Percentiles rank a stretch among this genome's conserved stretches.
These are phyloP conservation scores for Scaptomyza flava DNA, from an alignment of 2,888 invertebrate species.

Conservation along the genomic window DNA sequence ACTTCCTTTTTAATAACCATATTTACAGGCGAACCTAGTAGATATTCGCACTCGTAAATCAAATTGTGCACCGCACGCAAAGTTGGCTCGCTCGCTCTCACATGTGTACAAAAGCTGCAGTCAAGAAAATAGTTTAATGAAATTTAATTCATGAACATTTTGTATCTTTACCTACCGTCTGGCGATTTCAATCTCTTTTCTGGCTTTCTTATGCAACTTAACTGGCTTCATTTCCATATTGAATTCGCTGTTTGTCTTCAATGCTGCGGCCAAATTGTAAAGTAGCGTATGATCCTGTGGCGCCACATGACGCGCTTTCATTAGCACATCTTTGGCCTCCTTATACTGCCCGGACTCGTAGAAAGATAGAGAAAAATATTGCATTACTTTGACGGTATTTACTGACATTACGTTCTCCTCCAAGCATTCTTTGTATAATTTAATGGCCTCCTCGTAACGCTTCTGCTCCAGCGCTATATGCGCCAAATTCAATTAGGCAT, in stretches of 20 bases:
- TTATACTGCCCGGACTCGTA: background rate
- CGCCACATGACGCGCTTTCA: constrained; percentile 28
- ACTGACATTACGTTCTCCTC: background rate
- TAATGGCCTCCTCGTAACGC: constrained; percentile 33
- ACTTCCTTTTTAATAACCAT: no score
- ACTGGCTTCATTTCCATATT: background rate
- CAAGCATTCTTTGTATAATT: constrained; percentile 34
- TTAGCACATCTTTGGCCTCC: constrained; percentile 42
- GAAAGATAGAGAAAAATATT: constrained; percentile 32
- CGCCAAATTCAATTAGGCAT: constrained; percentile 35
- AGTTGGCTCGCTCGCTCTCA: background rate
- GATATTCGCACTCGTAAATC: background rate
- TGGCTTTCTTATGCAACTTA: background rate
- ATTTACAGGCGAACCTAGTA: background rate
- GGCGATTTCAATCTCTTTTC: constrained; percentile 22
- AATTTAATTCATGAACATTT: background rate
- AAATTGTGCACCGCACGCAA: background rate
- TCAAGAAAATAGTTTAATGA: background rate
- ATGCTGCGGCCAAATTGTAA: constrained; percentile 41
- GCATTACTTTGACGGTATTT: constrained; percentile 26
- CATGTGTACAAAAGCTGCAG: constrained; percentile 30
- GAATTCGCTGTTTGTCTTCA: constrained; percentile 4
- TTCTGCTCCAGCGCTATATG: constrained; percentile 26
- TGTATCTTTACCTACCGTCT: constrained; percentile 13
- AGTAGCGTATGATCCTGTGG: constrained; percentile 35